phyloP scores from a whole-genome alignment of 2,797 vertebrate genomes.

The Premnoplex brunnescens region DNA sequence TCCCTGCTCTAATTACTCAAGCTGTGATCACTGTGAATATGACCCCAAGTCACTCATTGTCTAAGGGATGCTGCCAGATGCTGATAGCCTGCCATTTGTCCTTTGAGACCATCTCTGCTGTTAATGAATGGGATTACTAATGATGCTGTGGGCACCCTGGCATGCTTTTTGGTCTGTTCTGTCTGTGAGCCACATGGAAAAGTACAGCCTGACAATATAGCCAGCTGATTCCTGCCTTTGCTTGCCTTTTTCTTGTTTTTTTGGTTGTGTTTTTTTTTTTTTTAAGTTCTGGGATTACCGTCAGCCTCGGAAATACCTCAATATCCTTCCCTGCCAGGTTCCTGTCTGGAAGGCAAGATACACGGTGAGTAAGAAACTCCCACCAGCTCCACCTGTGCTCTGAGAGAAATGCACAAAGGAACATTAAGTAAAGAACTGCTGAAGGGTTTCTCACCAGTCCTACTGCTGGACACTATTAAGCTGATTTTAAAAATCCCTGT shows the following conservation, averaged over 20 bases:
- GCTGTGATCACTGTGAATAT: conserved; percentile 28
- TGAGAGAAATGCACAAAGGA: neutral
- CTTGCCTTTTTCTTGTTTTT: conserved; percentile 12
- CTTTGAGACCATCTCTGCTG: conserved; percentile 6
- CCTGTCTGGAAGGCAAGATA: conserved; percentile 98
- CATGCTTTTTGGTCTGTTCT: neutral
- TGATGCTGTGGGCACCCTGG: neutral
- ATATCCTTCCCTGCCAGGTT: conserved; percentile 94
- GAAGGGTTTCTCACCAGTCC: neutral
- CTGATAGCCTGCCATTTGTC: conserved; percentile 13
- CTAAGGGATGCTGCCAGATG: conserved; percentile 42
- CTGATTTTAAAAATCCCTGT: neutral
- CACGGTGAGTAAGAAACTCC: conserved; percentile 82
- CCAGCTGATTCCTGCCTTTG: conserved; percentile 22
- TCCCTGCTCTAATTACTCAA: conserved; percentile 48
- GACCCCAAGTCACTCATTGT: neutral
- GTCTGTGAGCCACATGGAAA: neutral
- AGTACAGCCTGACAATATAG: neutral
- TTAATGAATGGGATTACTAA: conserved; percentile 25
- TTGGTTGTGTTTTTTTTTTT: neutral
- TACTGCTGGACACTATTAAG: neutral
- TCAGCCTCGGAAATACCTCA: conserved; percentile 96
- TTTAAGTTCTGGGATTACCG: conserved; percentile 96
- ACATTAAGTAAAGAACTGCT: neutral
- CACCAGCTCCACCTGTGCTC: neutral